phyloP scores from a whole-genome alignment of 2,113 vertebrate genomes.

The Anhinga rufa region DNA sequence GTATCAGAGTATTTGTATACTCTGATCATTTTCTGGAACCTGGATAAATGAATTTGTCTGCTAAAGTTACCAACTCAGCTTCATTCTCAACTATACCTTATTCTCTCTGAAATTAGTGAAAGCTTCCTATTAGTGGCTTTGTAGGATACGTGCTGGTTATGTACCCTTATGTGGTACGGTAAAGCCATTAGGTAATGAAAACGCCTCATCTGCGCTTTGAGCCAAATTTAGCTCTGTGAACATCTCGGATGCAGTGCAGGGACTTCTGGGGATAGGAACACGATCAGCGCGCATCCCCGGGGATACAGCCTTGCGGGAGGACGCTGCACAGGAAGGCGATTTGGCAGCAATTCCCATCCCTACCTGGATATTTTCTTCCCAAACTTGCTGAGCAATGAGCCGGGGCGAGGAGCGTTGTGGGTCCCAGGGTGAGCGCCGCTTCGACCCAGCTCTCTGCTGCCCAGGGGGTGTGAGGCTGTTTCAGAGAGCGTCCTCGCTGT shows the following conservation, averaged over 20 bases:
- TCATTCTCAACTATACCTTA: neutral
- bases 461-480: neutral
- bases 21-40: neutral
- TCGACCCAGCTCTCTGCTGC: neutral
- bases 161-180: neutral
- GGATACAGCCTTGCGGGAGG: neutral
- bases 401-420: neutral
- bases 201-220: neutral
- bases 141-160: neutral
- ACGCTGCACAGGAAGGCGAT: neutral
- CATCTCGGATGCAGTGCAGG: neutral
- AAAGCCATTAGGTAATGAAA: neutral
- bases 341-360: neutral
- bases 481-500: neutral
- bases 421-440: neutral
- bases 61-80: neutral
- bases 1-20: neutral
- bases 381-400: too few relatives aligned
- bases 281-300: rapidly evolving
- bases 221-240: neutral
- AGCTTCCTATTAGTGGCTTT: neutral
- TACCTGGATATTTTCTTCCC: neutral
- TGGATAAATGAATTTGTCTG: neutral
- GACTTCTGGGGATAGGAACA: neutral
- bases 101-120: neutral